Percentiles rank a stretch among this genome's conserved stretches.
phyloP scores from a whole-genome alignment of 2,888 invertebrate genomes.

The Lithosia quadra region DNA sequence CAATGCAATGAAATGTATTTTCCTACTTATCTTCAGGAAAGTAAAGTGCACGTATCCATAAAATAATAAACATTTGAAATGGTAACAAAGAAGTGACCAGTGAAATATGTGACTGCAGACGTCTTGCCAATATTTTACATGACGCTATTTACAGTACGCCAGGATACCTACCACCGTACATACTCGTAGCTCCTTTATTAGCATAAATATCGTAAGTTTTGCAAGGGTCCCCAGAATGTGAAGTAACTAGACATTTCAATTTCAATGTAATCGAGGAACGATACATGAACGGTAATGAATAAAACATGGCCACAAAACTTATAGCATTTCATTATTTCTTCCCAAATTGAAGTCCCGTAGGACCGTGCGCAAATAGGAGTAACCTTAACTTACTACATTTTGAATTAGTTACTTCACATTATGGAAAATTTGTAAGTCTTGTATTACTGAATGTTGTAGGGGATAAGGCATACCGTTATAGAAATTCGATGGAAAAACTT shows the following conservation, averaged over 20 bases:
- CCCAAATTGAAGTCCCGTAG: slow-evolving; percentile 66
- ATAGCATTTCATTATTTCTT: slow-evolving; percentile 70
- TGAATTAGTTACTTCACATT: slow-evolving; percentile 59
- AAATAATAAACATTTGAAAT: not conserved
- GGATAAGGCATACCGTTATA: not conserved
- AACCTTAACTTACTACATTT: slow-evolving; percentile 65
- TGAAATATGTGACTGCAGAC: not conserved
- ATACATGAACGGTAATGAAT: slow-evolving; percentile 54
- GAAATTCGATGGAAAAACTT: not conserved
- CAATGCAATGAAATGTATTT: not conserved
- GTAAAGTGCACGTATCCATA: not conserved
- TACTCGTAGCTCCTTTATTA: slow-evolving; percentile 27
- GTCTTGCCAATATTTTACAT: not conserved
- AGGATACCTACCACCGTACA: slow-evolving; percentile 31
- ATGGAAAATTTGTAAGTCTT: slow-evolving; percentile 53
- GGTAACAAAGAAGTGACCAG: not conserved
- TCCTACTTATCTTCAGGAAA: not conserved
- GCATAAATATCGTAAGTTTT: slow-evolving; percentile 36
- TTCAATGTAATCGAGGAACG: slow-evolving; percentile 38
- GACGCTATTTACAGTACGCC: slow-evolving; percentile 22
- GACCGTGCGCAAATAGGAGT: slow-evolving; percentile 57
- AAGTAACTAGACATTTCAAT: slow-evolving; percentile 36
- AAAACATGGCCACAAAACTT: slow-evolving; percentile 63
- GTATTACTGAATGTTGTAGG: not conserved
- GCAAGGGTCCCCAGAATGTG: slow-evolving; percentile 34